Base-by-base conservation (phyloP, 2,797 vertebrate genomes). In the Dermochelys coriacea region DNA sequence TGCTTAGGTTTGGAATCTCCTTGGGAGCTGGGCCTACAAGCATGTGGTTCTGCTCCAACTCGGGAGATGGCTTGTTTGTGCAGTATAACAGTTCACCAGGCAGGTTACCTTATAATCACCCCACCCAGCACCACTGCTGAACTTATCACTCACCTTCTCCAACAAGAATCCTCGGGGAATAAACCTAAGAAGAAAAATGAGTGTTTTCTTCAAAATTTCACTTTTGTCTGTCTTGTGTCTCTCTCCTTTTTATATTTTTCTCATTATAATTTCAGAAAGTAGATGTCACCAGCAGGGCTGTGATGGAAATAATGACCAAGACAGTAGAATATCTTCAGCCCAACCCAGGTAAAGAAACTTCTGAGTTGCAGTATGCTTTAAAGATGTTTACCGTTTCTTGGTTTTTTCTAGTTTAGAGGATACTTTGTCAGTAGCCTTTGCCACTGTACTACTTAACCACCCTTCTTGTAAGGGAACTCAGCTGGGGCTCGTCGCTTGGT, bases 261-360 rank as follows among this genome's bases (percentile, higher is more conserved):
- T 84, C 90, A 91, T 89, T 90, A 71, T 95, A 18, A 91, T 96
- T 98, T 75, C 97, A 99, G 99, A 99, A 98, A 98, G 99, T 99
- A 97, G 99, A 99, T 95, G 98, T 98, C 96, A 99, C 99, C 79
- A 98, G 99, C 96, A 98, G 99, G 96, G 99, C 99, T 15, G 99
- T 99, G 96, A 55, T 99, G 98, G 99, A 99, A 97, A 99, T 99
- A 97, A 99, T 99, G 98, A 99, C 99, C 83, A 99, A 99, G 98
- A 99, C 99, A 31, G 99, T 99, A 25, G 99, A 99, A 95, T 99
- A 99, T 97, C 99, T 99, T 97, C 99, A 99, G 97, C 99, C 99
- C 31, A 99, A 99, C 96, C 99, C 99, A 99, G 99, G 99, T 99
- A 98, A 98, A 86, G 29, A 34, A 59, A 50, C 49, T 5, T 50